Evolutionary conservation across 2,113 vertebrate species (phyloP), one percentile per base, ranked within the genome.

Genomic region (Caloenas nicobarica): DNA sequence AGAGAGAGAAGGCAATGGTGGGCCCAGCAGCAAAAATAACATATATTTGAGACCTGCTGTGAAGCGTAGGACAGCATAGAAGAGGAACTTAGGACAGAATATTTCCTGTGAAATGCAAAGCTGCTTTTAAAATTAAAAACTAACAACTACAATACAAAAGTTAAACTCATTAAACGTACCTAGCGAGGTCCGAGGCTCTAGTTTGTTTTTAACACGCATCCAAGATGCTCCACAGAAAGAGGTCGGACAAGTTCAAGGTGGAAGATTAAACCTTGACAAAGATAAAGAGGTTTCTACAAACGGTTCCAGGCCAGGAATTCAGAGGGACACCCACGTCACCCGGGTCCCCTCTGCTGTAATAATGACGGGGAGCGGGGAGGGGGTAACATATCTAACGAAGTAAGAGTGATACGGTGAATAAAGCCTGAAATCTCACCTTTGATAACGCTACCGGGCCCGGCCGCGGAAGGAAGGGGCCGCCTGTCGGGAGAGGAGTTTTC

Each of bases 381-480:
- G 22, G 31, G 33, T 15, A 19, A 36, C 16, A 17, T 4, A 13
- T 0, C 2, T 10, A 4, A 4, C 1, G 29, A 5, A 17, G 18
- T 0, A 1, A 7, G 14, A 16, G 40, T 0, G 33, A 10, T 0
- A 1, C 0, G 5, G 34, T 0, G 34, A 34, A 17, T 0, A 61
- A 46, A 0, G 40, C 86, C 62, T 0, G 33, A 9, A 6, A 16
- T 13, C 93, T 76, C 17, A 95, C 95, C 91, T 16, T 0, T 15
- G 50, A 8, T 21, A 7, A 4, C 1, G 77, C 54, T 1, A 65
- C 85, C 61, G 11, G 7, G 16, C 31, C 71, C 22, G 31, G 3
- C 33, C 10, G n/a, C 74, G 29, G n/a, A 15, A 53, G 50, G 19
- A 25, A 22, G 1, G 21, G 3, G 56, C 53, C 61, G 13, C 17